phyloP scores from a whole-genome alignment of 2,888 invertebrate species.

The Xylophagus ater region DNA sequence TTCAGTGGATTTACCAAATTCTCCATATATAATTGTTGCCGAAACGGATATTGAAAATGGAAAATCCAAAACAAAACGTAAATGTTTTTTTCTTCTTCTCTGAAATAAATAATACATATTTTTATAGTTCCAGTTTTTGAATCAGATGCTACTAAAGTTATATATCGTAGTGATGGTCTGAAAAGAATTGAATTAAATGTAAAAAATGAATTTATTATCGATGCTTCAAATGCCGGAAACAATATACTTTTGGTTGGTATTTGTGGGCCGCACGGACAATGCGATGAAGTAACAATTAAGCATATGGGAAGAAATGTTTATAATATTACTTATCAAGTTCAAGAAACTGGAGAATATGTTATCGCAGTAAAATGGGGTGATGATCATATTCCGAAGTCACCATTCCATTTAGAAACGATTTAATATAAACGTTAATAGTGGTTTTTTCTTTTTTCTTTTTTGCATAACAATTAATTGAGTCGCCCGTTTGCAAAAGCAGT shows the following conservation, averaged over 20 bases:
- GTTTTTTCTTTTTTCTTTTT: no score
- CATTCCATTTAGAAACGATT: constrained; percentile 43
- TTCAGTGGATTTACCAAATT: constrained; percentile 29
- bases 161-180: constrained; percentile 29
- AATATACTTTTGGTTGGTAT: constrained; percentile 93
- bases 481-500: no score
- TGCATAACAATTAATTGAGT: no score
- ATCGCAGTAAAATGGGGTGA: constrained; percentile 94
- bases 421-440: no score
- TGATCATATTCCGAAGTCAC: constrained; percentile 91
- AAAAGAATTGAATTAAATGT: constrained; percentile 28
- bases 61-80: constrained; percentile 5
- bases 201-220: constrained; percentile 34
- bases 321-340: constrained; percentile 79
- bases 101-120: not conserved
- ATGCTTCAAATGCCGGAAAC: constrained; percentile 49
- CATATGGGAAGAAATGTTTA: constrained; percentile 85
- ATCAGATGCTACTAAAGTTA: constrained; percentile 31
- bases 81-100: not conserved
- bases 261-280: constrained; percentile 90
- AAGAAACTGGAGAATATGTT: constrained; percentile 86
- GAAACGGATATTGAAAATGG: not conserved
- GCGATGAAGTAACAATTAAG: constrained; percentile 88
- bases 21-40: constrained; percentile 32
- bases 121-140: constrained; percentile 25